Conservation (phyloP, 2,797 vertebrate genomes). For the Ataeniobius toweri region DNA sequence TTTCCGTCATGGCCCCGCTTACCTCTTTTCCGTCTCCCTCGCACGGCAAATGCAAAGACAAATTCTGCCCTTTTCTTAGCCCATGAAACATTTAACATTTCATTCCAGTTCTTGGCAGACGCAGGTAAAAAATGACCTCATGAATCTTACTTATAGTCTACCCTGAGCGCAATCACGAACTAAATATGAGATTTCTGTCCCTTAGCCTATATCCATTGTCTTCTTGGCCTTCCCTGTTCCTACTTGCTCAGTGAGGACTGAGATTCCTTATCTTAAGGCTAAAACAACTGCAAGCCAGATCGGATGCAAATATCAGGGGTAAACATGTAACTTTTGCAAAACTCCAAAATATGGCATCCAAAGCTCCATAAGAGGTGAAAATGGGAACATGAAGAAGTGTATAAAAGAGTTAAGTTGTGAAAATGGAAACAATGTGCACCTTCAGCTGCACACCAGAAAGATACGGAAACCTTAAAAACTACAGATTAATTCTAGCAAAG, state of each 20-base stretch:
- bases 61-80: constrained; percentile 97
- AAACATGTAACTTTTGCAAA: background rate
- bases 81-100: constrained; percentile 99
- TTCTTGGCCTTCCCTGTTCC: constrained; percentile 64
- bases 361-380: background rate
- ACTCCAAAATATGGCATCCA: background rate
- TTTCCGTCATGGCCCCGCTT: constrained; percentile 53
- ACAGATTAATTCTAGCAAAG: background rate
- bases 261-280: constrained; percentile 59
- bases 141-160: constrained; percentile 99
- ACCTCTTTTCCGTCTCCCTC: constrained; percentile 69
- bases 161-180: constrained; percentile 88
- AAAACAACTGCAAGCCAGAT: constrained; percentile 27
- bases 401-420: background rate
- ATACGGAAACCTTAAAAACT: background rate
- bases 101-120: constrained; percentile 98
- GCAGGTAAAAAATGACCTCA: constrained; percentile 98
- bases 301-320: constrained; percentile 16
- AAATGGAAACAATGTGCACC: background rate
- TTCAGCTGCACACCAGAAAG: background rate
- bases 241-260: constrained; percentile 54
- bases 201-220: constrained; percentile 75
- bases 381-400: background rate
- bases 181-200: constrained; percentile 91
- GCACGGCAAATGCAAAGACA: constrained; percentile 95